Percentiles rank a stretch among this genome's conserved stretches.
Conservation (phyloP, 2,888 invertebrate species). For the Amblyteles armatorius region DNA sequence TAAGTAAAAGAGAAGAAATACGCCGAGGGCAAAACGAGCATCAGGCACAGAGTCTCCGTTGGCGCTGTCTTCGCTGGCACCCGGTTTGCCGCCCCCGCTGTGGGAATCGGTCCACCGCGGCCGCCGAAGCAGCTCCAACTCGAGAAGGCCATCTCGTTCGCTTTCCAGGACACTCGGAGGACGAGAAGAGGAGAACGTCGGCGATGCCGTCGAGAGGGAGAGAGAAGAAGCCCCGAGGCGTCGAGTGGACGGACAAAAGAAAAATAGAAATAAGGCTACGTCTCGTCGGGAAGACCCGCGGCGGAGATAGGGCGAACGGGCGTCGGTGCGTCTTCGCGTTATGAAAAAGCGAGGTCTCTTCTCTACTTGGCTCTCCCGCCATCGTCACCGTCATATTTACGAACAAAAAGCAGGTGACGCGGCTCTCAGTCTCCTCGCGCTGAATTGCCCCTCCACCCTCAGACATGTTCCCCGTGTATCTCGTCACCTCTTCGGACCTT, state of each 20-base stretch:
- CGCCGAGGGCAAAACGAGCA: conserved; percentile 75
- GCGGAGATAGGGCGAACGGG: conserved; percentile 47
- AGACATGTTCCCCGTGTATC: conserved; percentile 34
- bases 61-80: conserved; percentile 19
- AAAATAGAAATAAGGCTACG: conserved; percentile 49
- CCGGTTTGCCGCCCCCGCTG: conserved; percentile 60
- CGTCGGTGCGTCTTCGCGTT: conserved; percentile 33
- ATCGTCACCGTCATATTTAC: conserved; percentile 52
- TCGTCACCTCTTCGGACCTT: conserved; percentile 14
- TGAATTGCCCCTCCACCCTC: conserved; percentile 49
- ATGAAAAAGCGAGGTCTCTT: conserved; percentile 56
- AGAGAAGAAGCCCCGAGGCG: conserved; percentile 40
- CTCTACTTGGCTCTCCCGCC: conserved; percentile 42
- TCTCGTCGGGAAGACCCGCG: conserved; percentile 39
- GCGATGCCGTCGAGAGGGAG: conserved; percentile 1
- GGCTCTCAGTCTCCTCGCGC: conserved; percentile 62
- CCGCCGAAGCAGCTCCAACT: conserved; percentile 10
- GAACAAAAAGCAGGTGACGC: conserved; percentile 68
- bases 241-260: conserved; percentile 60
- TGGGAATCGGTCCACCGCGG: background rate
- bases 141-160: conserved; percentile 18
- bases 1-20: background rate
- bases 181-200: conserved; percentile 11
- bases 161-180: background rate
- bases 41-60: conserved; percentile 45